Percentiles rank a stretch among this genome's conserved stretches.
Conservation (phyloP, 30 jellyfish, hydroid and myxozoan genomes). For the Hydractinia echinata region DNA sequence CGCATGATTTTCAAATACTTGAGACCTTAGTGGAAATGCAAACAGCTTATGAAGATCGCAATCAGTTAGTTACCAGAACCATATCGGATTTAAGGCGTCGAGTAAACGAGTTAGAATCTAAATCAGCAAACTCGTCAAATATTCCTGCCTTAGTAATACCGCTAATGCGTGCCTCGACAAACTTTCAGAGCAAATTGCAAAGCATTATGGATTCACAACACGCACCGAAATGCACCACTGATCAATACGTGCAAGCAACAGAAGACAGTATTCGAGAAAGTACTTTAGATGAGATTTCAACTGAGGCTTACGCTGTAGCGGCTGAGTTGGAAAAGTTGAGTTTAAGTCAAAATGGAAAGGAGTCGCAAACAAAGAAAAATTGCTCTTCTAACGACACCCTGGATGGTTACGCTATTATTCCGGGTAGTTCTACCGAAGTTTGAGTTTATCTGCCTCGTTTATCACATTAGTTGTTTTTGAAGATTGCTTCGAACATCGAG, state of each 20-base stretch:
- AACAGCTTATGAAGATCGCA: slow-evolving; percentile 70
- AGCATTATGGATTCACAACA: slow-evolving; percentile 23
- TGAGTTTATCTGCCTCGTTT: too few species aligned
- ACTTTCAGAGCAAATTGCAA: slow-evolving; percentile 26
- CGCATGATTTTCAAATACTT: slow-evolving; percentile 76
- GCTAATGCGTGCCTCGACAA: slow-evolving; percentile 27
- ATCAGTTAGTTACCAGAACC: slow-evolving; percentile 44
- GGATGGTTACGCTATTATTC: too few species aligned
- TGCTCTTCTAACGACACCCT: too few species aligned
- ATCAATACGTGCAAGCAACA: slow-evolving; percentile 15
- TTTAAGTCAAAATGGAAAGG: too few species aligned
- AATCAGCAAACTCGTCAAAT: neutral
- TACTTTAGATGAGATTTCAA: slow-evolving; percentile 27
- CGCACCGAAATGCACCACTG: neutral
- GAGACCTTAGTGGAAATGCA: slow-evolving; percentile 78
- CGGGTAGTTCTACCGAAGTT: too few species aligned
- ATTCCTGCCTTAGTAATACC: slow-evolving; percentile 30
- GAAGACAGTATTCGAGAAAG: neutral
- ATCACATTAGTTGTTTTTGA: too few species aligned
- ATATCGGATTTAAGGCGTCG: slow-evolving; percentile 32
- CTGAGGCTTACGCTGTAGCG: slow-evolving; percentile 26
- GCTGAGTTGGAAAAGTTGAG: slow-evolving; percentile 19
- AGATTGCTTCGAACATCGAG: too few species aligned
- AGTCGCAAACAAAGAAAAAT: too few species aligned
- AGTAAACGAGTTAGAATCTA: slow-evolving; percentile 34